phyloP scores from a whole-genome alignment of 2,113 vertebrate species.

The Actenoides hombroni region DNA sequence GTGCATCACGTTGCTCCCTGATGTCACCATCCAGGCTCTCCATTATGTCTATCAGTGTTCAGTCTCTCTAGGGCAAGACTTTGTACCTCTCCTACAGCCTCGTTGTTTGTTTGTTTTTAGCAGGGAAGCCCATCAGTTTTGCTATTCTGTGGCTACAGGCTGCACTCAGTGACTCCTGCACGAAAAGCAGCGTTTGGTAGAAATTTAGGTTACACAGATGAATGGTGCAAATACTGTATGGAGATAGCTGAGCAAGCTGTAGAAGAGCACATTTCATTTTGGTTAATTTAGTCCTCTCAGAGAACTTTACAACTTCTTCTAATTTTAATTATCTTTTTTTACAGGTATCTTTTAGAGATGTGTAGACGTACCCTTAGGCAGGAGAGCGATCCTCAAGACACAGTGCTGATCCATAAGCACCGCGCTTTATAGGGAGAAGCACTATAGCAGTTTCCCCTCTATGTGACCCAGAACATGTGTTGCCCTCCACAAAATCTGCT shows the following conservation, averaged over 20 bases:
- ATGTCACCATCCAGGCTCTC: not conserved
- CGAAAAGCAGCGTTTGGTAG: not conserved
- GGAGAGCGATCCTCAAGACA: not conserved
- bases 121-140: not conserved
- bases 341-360: not conserved
- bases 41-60: not conserved
- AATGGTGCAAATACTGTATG: fast-evolving
- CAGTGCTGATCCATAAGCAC: not conserved
- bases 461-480: not conserved
- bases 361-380: not conserved
- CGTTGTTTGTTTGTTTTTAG: not conserved
- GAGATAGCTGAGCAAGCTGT: not conserved
- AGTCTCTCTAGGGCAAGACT: not conserved
- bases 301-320: not conserved
- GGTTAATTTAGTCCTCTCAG: not conserved
- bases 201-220: not conserved
- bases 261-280: not conserved
- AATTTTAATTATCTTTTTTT: not conserved
- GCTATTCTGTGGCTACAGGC: not conserved
- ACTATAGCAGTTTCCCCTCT: not conserved
- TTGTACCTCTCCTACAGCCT: not conserved
- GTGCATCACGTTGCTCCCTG: fast-evolving
- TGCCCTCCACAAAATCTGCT: not conserved
- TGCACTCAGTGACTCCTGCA: not conserved
- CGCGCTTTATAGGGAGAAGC: not conserved